Conservation (phyloP, 1,140 invertebrate genomes). For the Pachypsylla venusta region DNA sequence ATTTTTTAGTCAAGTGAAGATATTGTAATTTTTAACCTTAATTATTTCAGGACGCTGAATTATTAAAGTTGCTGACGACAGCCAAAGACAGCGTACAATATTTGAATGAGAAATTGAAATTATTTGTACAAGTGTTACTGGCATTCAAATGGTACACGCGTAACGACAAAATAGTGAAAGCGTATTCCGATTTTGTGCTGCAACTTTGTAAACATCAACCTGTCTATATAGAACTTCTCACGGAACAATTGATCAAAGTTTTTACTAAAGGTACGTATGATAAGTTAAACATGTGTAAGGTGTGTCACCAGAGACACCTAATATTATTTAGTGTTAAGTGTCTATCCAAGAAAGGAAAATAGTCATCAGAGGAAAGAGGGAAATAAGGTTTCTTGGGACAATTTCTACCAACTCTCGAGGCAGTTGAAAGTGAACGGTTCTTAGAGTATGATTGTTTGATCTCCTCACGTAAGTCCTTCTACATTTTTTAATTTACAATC, state of each 20-base stretch:
- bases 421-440: too few species aligned
- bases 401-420: too few species aligned
- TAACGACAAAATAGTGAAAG: constrained; percentile 31
- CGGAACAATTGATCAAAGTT: constrained; percentile 38
- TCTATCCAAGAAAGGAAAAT: too few species aligned
- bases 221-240: constrained; percentile 40
- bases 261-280: constrained; percentile 37
- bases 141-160: constrained; percentile 39
- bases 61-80: constrained; percentile 37
- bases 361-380: too few species aligned
- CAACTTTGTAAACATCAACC: constrained; percentile 46
- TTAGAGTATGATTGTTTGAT: too few species aligned
- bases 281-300: constrained; percentile 14
- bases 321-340: too few species aligned
- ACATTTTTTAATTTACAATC: too few species aligned
- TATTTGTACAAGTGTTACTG: constrained; percentile 44
- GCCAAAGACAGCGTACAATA: constrained; percentile 40
- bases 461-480: too few species aligned
- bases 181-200: constrained; percentile 42
- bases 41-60: constrained; percentile 38
- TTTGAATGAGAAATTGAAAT: constrained; percentile 36
- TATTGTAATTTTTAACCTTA: too few species aligned
- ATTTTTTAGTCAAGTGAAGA: too few species aligned
- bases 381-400: too few species aligned
- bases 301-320: too few species aligned